Evolutionary conservation across 2,888 invertebrate species (phyloP).

Genomic region (Zelleria hepariella): DNA sequence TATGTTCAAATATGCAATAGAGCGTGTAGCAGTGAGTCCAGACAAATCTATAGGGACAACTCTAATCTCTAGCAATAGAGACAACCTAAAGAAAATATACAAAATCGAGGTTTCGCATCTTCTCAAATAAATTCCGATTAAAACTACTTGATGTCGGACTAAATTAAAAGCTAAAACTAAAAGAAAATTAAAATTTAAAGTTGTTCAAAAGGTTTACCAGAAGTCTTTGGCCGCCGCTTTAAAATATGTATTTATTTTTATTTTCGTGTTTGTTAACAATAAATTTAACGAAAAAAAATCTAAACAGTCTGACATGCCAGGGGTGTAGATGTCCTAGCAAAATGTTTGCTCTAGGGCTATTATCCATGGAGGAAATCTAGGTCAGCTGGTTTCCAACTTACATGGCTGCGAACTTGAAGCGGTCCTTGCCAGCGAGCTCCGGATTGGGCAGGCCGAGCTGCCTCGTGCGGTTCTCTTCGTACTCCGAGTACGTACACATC

Average conservation of each 20-base stretch:
- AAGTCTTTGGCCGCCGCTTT: slow-evolving; percentile 22
- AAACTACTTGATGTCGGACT: not conserved
- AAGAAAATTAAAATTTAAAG: no score
- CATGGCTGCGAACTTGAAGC: slow-evolving; percentile 34
- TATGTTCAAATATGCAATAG: not conserved
- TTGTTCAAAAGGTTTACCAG: no score
- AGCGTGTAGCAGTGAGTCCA: not conserved
- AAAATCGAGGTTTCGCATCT: not conserved
- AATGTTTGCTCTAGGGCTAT: no score
- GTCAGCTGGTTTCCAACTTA: slow-evolving; percentile 30
- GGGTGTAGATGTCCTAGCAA: slow-evolving; percentile 48
- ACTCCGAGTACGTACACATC: slow-evolving; percentile 45
- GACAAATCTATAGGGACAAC: not conserved
- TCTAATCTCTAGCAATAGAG: not conserved
- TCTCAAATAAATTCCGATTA: not conserved
- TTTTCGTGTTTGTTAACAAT: slow-evolving; percentile 32
- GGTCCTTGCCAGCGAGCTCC: slow-evolving; percentile 30
- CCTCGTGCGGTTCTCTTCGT: slow-evolving; percentile 23
- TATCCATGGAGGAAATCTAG: slow-evolving; percentile 25
- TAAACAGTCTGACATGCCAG: slow-evolving; percentile 28
- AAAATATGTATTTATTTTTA: slow-evolving; percentile 77
- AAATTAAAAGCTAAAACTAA: no score
- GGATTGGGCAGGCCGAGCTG: slow-evolving; percentile 20
- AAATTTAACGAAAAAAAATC: no score
- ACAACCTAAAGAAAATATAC: not conserved